Conservation (phyloP, 2,888 invertebrate species). For the Halictus quadricinctus region DNA sequence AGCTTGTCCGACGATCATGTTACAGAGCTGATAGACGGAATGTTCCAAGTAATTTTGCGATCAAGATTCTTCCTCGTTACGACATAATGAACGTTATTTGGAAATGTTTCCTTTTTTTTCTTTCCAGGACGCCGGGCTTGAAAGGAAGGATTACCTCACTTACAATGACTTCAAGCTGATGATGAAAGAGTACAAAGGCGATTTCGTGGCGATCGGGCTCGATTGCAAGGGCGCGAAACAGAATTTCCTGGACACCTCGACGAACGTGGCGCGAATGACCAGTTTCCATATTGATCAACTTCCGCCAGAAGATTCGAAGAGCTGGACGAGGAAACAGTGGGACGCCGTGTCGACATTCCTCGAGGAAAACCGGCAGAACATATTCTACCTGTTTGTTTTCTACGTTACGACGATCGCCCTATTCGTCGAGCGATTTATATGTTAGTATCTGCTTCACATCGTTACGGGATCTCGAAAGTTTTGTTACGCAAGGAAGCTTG, state of each 20-base stretch:
- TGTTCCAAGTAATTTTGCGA: constrained; percentile 88
- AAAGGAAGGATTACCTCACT: constrained; percentile 94
- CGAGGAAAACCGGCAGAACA: constrained; percentile 97
- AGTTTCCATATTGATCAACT: constrained; percentile 92
- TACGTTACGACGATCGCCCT: constrained; percentile 96
- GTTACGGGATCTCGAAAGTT: constrained; percentile 1
- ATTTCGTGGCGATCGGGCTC: constrained; percentile 96
- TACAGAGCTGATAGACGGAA: constrained; percentile 95
- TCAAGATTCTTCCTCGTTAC: neutral
- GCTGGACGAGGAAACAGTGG: constrained; percentile 90
- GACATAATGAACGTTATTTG: neutral
- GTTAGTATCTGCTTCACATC: constrained; percentile 83
- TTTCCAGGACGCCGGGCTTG: constrained; percentile 91
- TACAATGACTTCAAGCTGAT: constrained; percentile 96
- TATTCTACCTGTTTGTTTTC: constrained; percentile 96
- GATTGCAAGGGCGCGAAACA: constrained; percentile 98
- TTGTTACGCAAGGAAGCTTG: constrained; percentile 2
- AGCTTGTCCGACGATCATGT: constrained; percentile 95
- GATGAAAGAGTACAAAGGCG: constrained; percentile 98
- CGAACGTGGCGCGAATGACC: constrained; percentile 97
- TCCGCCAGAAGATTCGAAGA: constrained; percentile 85
- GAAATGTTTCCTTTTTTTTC: neutral
- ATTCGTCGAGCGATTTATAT: constrained; percentile 97
- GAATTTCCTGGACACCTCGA: constrained; percentile 96
- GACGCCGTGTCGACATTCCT: constrained; percentile 94